Evolutionary conservation across 2,113 vertebrate species (phyloP).

Genomic region (Hylia prasina): DNA sequence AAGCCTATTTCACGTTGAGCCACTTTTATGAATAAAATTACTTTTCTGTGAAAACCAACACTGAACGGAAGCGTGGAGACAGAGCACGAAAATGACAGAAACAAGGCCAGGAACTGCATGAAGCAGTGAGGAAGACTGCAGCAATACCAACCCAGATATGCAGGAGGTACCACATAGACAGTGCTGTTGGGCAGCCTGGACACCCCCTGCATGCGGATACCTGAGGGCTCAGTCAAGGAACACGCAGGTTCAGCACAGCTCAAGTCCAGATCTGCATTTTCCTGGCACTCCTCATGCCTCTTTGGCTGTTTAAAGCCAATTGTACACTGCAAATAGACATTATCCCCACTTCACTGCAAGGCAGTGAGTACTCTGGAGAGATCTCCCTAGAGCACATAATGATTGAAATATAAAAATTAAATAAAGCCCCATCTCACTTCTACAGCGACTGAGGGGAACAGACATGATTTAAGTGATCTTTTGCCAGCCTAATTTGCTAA

Average conservation of each 20-base stretch:
- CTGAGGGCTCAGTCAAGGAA: conserved; percentile 76
- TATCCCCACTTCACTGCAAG: not conserved
- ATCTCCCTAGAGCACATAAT: not conserved
- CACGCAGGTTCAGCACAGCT: not conserved
- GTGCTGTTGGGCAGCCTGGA: conserved; percentile 94
- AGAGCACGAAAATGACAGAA: not conserved
- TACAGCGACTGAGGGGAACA: not conserved
- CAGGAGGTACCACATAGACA: conserved; percentile 87
- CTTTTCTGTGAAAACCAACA: not conserved
- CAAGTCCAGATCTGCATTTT: not conserved
- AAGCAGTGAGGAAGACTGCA: not conserved
- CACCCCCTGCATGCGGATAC: conserved; percentile 87
- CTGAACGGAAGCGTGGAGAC: accelerated
- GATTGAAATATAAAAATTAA: not conserved
- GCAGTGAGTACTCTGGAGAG: not conserved
- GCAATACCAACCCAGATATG: conserved; percentile 82
- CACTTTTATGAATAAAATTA: not conserved
- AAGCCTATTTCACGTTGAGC: not conserved
- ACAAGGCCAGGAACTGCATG: not conserved
- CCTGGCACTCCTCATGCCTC: not conserved
- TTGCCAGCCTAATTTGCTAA: not conserved
- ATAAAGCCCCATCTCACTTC: not conserved
- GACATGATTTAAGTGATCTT: not conserved
- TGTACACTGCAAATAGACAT: not conserved
- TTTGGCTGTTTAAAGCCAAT: not conserved